Percentiles rank a stretch among this genome's conserved stretches.
These are phyloP conservation scores for Antennarius maculatus DNA, from an alignment of 2,797 vertebrate genomes.

Conservation along the genomic window DNA sequence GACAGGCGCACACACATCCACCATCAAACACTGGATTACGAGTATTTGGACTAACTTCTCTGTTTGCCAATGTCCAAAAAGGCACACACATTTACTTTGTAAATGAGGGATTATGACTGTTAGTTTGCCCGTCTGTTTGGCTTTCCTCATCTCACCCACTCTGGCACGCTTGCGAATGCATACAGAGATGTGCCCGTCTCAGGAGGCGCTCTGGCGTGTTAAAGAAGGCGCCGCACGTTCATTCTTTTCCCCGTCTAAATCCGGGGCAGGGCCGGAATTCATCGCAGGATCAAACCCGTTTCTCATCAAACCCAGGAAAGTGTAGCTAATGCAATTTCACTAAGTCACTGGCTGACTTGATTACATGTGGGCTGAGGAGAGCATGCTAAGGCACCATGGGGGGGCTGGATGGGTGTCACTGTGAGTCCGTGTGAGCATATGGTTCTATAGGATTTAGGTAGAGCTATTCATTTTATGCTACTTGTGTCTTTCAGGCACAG, in stretches of 20 bases:
- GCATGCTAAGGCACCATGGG: conserved; percentile 57
- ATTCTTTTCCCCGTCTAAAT: conserved; percentile 58
- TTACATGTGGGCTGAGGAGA: conserved; percentile 80
- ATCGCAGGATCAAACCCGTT: conserved; percentile 82
- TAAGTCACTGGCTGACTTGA: conserved; percentile 86
- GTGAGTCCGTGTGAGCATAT: conserved; percentile 40
- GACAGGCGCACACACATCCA: background rate
- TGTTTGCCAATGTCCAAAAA: background rate
- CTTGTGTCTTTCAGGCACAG: background rate
- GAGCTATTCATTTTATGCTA: conserved; percentile 27
- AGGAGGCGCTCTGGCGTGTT: conserved; percentile 60
- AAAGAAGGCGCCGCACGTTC: conserved; percentile 70
- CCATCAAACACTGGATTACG: background rate
- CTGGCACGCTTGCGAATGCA: conserved; percentile 32
- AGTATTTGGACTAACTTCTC: background rate
- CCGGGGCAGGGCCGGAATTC: conserved; percentile 66
- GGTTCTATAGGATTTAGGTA: conserved; percentile 24
- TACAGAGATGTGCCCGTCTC: conserved; percentile 42
- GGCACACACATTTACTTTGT: conserved; percentile 39
- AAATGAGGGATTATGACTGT: conserved; percentile 63
- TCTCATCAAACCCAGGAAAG: conserved; percentile 85
- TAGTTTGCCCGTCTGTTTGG: conserved; percentile 33
- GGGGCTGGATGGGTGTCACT: conserved; percentile 57
- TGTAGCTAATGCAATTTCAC: conserved; percentile 89
- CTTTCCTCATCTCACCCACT: conserved; percentile 37